Conservation (phyloP, 2,888 invertebrate species). For the Polydrusus pterygomalis region DNA sequence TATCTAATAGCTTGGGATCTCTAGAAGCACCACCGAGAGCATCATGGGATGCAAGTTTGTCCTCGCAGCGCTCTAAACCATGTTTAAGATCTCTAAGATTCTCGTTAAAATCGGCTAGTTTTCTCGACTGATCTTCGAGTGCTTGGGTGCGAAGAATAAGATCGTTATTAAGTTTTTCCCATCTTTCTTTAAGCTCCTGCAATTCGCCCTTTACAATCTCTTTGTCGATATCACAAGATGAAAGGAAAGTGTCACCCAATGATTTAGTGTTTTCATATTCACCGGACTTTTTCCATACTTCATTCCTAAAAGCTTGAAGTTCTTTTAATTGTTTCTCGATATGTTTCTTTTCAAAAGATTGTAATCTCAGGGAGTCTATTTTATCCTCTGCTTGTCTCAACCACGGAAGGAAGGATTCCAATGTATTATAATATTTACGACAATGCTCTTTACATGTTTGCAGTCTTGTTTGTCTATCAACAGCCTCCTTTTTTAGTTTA, state of each 20-base stretch:
- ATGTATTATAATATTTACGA: constrained; percentile 89
- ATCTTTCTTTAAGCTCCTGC: constrained; percentile 87
- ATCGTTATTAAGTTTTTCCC: constrained; percentile 93
- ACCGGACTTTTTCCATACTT: constrained; percentile 94
- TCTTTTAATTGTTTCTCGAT: constrained; percentile 92
- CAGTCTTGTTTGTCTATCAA: constrained; percentile 88
- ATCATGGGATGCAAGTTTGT: constrained; percentile 85
- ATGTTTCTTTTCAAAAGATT: constrained; percentile 88
- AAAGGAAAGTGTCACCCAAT: constrained; percentile 90
- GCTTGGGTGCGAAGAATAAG: constrained; percentile 85
- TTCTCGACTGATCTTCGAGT: constrained; percentile 88
- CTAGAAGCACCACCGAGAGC: constrained; percentile 83
- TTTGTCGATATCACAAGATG: constrained; percentile 92
- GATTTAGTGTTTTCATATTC: constrained; percentile 93
- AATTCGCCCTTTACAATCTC: constrained; percentile 90
- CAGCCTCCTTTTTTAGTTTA: constrained; percentile 89
- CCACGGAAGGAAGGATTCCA: constrained; percentile 93
- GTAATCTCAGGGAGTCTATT: constrained; percentile 84
- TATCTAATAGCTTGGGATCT: constrained; percentile 89
- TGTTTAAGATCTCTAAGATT: constrained; percentile 89
- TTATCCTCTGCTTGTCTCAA: constrained; percentile 90
- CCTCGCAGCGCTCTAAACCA: constrained; percentile 90
- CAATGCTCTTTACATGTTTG: constrained; percentile 95
- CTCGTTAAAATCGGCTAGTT: constrained; percentile 89
- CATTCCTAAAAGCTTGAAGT: constrained; percentile 91